Percentiles rank a stretch among this genome's conserved stretches.
Evolutionary conservation across 23 tunicate species (phyloP).

Genomic region (Oikopleura dioica): DNA sequence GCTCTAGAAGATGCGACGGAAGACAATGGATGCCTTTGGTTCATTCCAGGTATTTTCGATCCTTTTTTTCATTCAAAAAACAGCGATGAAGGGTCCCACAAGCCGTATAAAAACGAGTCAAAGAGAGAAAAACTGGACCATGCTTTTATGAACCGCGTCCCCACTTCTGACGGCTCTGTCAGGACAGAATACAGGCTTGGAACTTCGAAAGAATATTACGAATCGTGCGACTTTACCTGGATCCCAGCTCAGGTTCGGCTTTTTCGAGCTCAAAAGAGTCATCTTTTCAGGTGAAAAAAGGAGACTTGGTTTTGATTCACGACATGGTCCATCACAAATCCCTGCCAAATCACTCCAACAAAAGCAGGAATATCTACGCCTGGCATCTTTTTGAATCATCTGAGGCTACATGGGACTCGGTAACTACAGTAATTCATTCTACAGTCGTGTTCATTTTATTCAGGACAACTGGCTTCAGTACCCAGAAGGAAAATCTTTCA

Average conservation of each 20-base stretch:
- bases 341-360: neutral
- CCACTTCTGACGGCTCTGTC: neutral
- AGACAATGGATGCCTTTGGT: constrained; percentile 43
- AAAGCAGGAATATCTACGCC: neutral
- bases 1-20: constrained; percentile 54
- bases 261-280: too few species aligned
- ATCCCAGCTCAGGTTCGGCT: neutral
- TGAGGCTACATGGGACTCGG: neutral
- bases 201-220: neutral
- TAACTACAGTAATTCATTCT: neutral
- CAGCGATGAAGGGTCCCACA: too few species aligned
- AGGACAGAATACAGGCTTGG: neutral
- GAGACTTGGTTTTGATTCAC: neutral
- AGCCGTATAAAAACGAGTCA: neutral
- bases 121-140: neutral
- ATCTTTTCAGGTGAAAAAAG: too few species aligned
- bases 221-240: neutral
- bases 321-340: neutral
- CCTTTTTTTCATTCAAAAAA: too few species aligned
- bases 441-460: too few species aligned
- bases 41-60: constrained; percentile 46
- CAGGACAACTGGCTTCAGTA: neutral
- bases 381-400: neutral
- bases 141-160: neutral
- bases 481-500: neutral